phyloP scores from a whole-genome alignment of 30 jellyfish, hydroid and myxozoan genomes.

The Turritopsis rubra region DNA sequence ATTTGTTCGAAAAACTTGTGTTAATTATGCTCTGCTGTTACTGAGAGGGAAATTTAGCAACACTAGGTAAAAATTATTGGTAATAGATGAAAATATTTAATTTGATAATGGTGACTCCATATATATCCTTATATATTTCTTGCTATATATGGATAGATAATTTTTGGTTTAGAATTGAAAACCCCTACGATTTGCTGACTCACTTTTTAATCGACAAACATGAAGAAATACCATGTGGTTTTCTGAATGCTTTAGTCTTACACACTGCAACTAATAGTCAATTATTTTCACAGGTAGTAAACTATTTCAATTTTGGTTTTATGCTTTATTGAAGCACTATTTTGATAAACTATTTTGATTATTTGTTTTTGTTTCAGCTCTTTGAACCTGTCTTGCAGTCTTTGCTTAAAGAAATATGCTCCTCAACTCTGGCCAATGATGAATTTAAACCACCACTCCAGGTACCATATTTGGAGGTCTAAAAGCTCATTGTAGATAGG shows the following conservation, averaged over 20 bases:
- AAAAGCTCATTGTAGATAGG: too few species aligned
- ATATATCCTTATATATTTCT: too few species aligned
- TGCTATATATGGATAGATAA: neutral
- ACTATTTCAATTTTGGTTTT: neutral
- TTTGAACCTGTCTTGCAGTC: slow-evolving; percentile 58
- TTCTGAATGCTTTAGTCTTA: slow-evolving; percentile 31
- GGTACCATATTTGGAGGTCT: too few species aligned
- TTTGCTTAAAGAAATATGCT: slow-evolving; percentile 48
- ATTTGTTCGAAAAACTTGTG: slow-evolving; percentile 33
- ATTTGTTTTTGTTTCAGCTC: slow-evolving; percentile 34
- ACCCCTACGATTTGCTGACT: slow-evolving; percentile 29
- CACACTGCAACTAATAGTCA: neutral
- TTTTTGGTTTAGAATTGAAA: slow-evolving; percentile 33
- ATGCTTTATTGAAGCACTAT: neutral
- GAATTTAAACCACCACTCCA: slow-evolving; percentile 45
- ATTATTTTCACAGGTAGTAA: neutral
- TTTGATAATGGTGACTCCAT: neutral
- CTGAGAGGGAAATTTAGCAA: slow-evolving; percentile 52
- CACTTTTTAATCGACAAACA: slow-evolving; percentile 56
- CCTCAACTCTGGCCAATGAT: slow-evolving; percentile 52
- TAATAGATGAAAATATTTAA: too few species aligned
- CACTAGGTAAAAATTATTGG: slow-evolving; percentile 11
- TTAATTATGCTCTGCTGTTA: slow-evolving; percentile 37
- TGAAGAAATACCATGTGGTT: slow-evolving; percentile 51
- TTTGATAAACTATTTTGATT: neutral